Evolutionary conservation across 1,140 invertebrate genomes (phyloP).

Genomic region (Augochlora pura): DNA sequence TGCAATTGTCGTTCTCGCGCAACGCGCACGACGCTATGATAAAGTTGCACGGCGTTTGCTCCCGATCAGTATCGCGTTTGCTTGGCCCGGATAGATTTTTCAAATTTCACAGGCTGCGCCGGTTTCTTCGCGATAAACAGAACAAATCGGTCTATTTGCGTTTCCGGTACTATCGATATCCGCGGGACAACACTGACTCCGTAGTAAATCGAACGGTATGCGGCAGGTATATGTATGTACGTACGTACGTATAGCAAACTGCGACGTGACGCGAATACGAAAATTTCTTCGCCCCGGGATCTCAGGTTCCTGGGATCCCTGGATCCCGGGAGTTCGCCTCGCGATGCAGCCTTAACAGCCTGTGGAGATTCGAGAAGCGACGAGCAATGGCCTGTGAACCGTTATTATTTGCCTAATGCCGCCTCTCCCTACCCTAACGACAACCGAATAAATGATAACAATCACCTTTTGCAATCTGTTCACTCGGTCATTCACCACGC

Average conservation of each 20-base stretch:
- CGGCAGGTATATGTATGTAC: slow-evolving; percentile 27
- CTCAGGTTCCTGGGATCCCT: too few relatives aligned
- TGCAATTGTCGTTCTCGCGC: background rate
- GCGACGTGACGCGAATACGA: slow-evolving; percentile 51
- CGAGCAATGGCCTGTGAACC: slow-evolving; percentile 38
- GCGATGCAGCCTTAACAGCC: slow-evolving; percentile 41
- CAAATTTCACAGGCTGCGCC: background rate
- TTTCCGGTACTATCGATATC: slow-evolving; percentile 37
- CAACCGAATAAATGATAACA: slow-evolving; percentile 22
- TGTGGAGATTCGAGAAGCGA: slow-evolving; percentile 36
- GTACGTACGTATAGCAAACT: slow-evolving; percentile 23
- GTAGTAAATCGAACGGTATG: slow-evolving; percentile 48
- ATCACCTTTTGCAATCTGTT: background rate
- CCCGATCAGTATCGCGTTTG: background rate
- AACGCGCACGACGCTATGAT: background rate
- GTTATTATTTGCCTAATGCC: slow-evolving; percentile 51
- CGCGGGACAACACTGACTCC: slow-evolving; percentile 29
- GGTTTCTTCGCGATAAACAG: background rate
- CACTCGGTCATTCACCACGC: background rate
- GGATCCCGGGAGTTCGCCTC: background rate
- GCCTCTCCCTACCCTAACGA: background rate
- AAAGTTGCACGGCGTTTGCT: background rate
- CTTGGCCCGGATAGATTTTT: background rate
- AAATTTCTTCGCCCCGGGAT: slow-evolving; percentile 24
- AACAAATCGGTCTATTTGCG: slow-evolving; percentile 32